These are phyloP conservation scores for Salvelinus sp. DNA, from an alignment of 2,113 vertebrate species.

Conservation along the genomic window DNA sequence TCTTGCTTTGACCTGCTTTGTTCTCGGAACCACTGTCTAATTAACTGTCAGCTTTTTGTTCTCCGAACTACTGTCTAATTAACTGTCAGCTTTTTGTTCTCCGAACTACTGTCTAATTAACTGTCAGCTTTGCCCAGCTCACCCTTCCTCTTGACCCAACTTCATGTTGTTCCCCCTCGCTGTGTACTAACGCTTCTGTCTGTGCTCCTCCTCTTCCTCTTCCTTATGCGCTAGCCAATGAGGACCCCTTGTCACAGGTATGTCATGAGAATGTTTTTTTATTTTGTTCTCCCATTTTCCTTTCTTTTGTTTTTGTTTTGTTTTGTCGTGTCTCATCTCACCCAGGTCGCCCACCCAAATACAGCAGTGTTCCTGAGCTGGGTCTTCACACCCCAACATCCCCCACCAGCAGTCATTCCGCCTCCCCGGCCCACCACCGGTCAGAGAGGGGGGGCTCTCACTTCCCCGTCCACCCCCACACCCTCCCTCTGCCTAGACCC, in stretches of 20 bases:
- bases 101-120: background rate
- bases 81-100: background rate
- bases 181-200: conserved; percentile 77
- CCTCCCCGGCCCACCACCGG: conserved; percentile 87
- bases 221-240: conserved; percentile 86
- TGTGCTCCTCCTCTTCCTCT: conserved; percentile 81
- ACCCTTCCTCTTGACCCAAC: background rate
- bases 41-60: conserved; percentile 9
- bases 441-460: conserved; percentile 83
- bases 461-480: conserved; percentile 84
- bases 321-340: conserved; percentile 79
- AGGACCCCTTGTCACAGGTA: conserved; percentile 92
- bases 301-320: conserved; percentile 56
- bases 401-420: conserved; percentile 83
- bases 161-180: conserved; percentile 2
- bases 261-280: conserved; percentile 77
- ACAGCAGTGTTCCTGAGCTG: conserved; percentile 86
- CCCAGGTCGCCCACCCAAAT: conserved; percentile 92
- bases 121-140: conserved; percentile 3
- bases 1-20: conserved; percentile 1
- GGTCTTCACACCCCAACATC: conserved; percentile 83
- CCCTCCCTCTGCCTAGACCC: conserved; percentile 86
- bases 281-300: conserved; percentile 37
- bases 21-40: background rate
- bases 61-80: background rate